phyloP scores from a whole-genome alignment of 2,888 invertebrate species.

The Liopterus haemorrhoidalis region DNA sequence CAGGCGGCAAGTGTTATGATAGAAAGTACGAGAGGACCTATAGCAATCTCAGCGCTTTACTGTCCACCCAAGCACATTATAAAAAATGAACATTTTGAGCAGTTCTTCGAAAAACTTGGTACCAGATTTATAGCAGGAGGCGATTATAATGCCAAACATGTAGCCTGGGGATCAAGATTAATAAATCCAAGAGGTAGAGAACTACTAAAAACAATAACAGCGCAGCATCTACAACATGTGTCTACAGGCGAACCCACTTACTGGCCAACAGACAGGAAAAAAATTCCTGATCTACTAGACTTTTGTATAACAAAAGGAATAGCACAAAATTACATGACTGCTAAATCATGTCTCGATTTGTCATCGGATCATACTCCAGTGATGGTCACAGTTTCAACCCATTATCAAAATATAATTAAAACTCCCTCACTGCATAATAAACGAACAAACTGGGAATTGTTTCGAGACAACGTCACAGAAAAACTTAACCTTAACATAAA shows the following conservation, averaged over 20 bases:
- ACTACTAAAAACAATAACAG: conserved; percentile 7
- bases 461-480: no score
- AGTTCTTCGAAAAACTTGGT: conserved; percentile 20
- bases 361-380: conserved; percentile 31
- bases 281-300: conserved; percentile 30
- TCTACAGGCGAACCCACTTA: conserved; percentile 31
- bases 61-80: conserved; percentile 4
- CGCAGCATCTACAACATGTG: no score
- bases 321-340: conserved; percentile 10
- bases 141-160: conserved; percentile 27
- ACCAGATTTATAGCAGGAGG: conserved; percentile 24
- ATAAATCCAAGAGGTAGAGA: no score
- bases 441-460: no score
- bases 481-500: no score
- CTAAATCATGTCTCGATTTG: conserved; percentile 23
- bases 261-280: conserved; percentile 28
- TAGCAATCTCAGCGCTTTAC: conserved; percentile 1
- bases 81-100: neutral
- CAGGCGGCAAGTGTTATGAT: neutral
- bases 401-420: no score
- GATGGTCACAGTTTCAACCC: conserved; percentile 20
- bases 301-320: conserved; percentile 28
- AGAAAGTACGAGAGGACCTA: conserved; percentile 5
- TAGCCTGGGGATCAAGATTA: conserved; percentile 20
- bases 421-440: no score